These are phyloP conservation scores for Lagenorhynchus albirostris DNA, from an alignment of 2,113 vertebrate genomes.

Conservation along the genomic window DNA sequence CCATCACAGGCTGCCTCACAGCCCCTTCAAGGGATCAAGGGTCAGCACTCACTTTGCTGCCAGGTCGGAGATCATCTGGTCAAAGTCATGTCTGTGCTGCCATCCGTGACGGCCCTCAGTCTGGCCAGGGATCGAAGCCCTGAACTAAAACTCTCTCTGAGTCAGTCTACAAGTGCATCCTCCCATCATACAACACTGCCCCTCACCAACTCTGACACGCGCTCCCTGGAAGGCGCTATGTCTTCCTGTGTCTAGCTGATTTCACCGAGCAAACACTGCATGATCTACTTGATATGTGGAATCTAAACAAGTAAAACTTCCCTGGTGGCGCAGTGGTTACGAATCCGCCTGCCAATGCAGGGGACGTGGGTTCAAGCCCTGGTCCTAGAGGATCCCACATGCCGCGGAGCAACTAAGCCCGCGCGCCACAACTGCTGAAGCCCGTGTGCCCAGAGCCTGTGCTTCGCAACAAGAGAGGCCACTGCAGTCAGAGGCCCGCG, in stretches of 20 bases:
- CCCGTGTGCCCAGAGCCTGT: too few relatives aligned
- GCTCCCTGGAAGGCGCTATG: neutral
- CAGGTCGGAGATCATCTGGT: constrained; percentile 63
- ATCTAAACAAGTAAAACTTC: neutral
- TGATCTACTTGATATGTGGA: neutral
- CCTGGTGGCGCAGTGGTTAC: too few relatives aligned
- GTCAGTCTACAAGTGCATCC: neutral
- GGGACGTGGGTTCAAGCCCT: too few relatives aligned
- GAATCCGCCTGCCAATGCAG: too few relatives aligned
- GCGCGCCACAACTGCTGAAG: too few relatives aligned
- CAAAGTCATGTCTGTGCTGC: constrained; percentile 53
- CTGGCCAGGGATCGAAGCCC: constrained; percentile 47
- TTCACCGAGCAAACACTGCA: too few relatives aligned
- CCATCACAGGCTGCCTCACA: neutral
- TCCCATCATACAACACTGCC: neutral
- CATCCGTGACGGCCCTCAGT: constrained; percentile 40
- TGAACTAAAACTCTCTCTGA: neutral
- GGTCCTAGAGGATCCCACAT: too few relatives aligned
- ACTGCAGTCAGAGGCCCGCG: too few relatives aligned
- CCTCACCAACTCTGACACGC: neutral
- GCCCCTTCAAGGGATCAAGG: neutral
- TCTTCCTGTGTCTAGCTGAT: too few relatives aligned
- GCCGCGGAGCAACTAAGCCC: too few relatives aligned
- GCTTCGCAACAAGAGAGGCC: too few relatives aligned
- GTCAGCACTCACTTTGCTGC: constrained; percentile 59